Evolutionary conservation across 2,797 vertebrate genomes (phyloP), one percentile per base, ranked within the genome.

Genomic region (Fistularia tabacaria): DNA sequence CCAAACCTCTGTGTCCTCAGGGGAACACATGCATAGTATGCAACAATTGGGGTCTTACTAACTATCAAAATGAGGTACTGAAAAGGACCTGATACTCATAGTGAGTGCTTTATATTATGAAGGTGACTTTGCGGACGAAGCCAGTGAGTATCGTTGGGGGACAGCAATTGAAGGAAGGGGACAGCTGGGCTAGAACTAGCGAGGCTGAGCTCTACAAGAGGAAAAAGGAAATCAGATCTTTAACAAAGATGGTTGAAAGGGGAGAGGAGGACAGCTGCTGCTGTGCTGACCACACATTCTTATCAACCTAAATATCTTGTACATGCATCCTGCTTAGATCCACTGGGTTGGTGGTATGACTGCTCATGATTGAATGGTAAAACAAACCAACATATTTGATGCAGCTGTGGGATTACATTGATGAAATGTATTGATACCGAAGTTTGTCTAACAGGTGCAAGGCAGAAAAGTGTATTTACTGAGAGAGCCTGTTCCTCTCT

Each of bases 221-320:
- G 66, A 57, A 56, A 62, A 61, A 62, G 55, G 6, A 54, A 79
- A 61, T 58, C 56, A 57, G 51, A 71, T 78, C 64, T 74, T 77
- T 74, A 79, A 86, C 64, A 66, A 79, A 87, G 76, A 72, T 13
- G 42, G 49, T 43, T 74, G 74, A 81, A 73, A 73, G 68, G 58
- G 44, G 60, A 75, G 65, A 78, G 53, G 66, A 76, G 79, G 80
- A 81, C 86, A 85, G 82, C 82, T 87, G 85, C 80, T 71, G 47
- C 71, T 71, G 65, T 62, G 64, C 58, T 62, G 74, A 73, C 64
- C 72, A 68, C 69, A 71, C 66, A 65, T 51, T 68, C 73, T 77
- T 76, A 80, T 82, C 80, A 52, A 12, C 48, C 12, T 62, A 62
- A 67, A 73, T 54, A 64, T 65, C 71, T 74, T 13, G 53, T 66